A percentile compares a stretch with the other conserved stretches of the same genome.
These are phyloP conservation scores for Limnephilus marmoratus DNA, from an alignment of 2,888 invertebrate genomes.

Conservation along the genomic window DNA sequence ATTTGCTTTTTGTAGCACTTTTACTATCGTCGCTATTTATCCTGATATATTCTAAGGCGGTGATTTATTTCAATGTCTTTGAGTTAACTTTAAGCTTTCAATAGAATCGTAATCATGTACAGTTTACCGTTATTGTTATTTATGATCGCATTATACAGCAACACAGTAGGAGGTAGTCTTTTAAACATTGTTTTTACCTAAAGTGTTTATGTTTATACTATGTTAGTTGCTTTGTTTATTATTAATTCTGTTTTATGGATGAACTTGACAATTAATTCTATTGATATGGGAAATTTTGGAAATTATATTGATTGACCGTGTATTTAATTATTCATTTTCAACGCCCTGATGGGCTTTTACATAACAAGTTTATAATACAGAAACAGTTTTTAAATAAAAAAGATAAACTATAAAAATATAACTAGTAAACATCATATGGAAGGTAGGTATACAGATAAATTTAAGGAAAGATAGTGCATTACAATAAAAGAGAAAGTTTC, in stretches of 20 bases:
- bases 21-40: conserved; percentile 32
- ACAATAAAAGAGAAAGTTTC: no score
- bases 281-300: not conserved
- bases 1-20: conserved; percentile 32
- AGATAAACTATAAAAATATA: no score
- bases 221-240: not conserved
- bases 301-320: not conserved
- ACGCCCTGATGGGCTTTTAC: no score
- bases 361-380: no score
- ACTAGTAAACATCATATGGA: no score
- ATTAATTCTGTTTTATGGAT: not conserved
- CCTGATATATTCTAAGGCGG: conserved; percentile 26
- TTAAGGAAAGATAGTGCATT: no score
- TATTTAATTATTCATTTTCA: no score
- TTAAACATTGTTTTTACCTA: not conserved
- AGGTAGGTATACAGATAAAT: no score
- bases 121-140: not conserved
- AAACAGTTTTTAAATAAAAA: no score
- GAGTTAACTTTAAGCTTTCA: not conserved
- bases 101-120: not conserved
- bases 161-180: not conserved
- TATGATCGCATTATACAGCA: not conserved
- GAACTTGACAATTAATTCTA: not conserved
- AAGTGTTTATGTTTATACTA: not conserved
- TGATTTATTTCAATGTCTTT: conserved; percentile 31